Evolutionary conservation across 2,888 invertebrate genomes (phyloP).

Genomic region (Serrognathus titanus): DNA sequence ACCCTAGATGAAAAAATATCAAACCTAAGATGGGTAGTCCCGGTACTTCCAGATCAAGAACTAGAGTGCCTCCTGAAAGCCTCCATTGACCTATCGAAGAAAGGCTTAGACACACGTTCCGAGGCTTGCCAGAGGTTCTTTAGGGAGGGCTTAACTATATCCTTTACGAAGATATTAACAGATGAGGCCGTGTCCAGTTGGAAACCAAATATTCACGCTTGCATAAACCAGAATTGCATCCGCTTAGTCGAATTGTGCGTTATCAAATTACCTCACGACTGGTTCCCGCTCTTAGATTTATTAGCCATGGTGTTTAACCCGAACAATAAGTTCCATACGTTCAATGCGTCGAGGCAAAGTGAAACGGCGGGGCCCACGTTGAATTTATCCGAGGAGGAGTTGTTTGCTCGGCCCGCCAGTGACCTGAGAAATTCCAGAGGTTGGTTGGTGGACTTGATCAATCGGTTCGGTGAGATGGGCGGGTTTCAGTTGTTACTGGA

Average conservation of each 20-base stretch:
- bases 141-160: conserved; percentile 88
- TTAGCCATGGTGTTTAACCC: conserved; percentile 93
- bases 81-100: conserved; percentile 80
- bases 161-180: conserved; percentile 94
- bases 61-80: conserved; percentile 87
- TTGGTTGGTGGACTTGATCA: conserved; percentile 95
- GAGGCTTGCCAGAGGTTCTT: conserved; percentile 92
- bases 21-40: conserved; percentile 94
- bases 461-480: conserved; percentile 84
- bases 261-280: conserved; percentile 83
- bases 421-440: conserved; percentile 87
- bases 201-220: conserved; percentile 95
- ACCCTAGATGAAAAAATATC: conserved; percentile 95
- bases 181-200: conserved; percentile 97
- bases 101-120: conserved; percentile 85
- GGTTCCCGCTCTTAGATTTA: conserved; percentile 87
- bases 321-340: conserved; percentile 90
- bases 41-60: conserved; percentile 94
- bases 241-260: conserved; percentile 90
- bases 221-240: conserved; percentile 90
- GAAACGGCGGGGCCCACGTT: conserved; percentile 65
- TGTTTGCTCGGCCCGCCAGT: conserved; percentile 68
- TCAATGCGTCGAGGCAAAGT: conserved; percentile 73
- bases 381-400: conserved; percentile 65
- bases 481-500: conserved; percentile 86